Evolutionary conservation across 2,797 vertebrate species (phyloP), one percentile per base, ranked within the genome.

Genomic region (Chlorospingus semifuscus): DNA sequence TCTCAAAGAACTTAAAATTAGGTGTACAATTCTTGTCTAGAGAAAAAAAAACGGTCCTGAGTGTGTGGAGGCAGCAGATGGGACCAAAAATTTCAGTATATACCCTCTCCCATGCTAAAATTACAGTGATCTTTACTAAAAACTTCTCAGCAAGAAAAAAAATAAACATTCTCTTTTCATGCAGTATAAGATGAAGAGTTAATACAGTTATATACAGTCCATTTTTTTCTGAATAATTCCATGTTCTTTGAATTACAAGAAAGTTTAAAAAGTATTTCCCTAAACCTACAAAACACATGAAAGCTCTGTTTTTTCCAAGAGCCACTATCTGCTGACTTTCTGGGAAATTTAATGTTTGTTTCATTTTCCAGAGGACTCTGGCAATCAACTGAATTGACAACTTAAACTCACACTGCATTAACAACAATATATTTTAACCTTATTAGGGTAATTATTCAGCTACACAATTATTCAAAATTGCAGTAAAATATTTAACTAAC

Each of bases 1-100:
- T 98, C 97, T 92, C 97, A 97, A 97, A 98, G 98, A 98, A 97
- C 97, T 76, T 97, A 95, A 89, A 93, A 94, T 95, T 84, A 96
- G 88, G 89, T 82, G 94, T 49, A 71, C 49, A 90, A 53, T 75
- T 96, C 68, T 91, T 57, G 50, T 69, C 55, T 93, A 70, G 91
- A 8, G 71, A 39, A 56, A 82, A 75, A 41, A 65, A 57, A 68
- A 44, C 81, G 79, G 24, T 46, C 22, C 70, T 72, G 42, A 92
- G 80, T 3, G 15, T n/a, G 57, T 84, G 81, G 84, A 83, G 71
- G 88, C 91, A 97, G 76, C 91, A 96, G 80, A 90, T 93, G 95
- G 64, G 94, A 75, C 56, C 61, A 69, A 90, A 69, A 70, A 11
- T 22, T 65, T 69, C 5, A 3, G 27, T 41, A 14, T 24, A 50